These are phyloP conservation scores for Acanthurus leucopareius DNA, from an alignment of 2,797 vertebrate species.

Conservation along the genomic window DNA sequence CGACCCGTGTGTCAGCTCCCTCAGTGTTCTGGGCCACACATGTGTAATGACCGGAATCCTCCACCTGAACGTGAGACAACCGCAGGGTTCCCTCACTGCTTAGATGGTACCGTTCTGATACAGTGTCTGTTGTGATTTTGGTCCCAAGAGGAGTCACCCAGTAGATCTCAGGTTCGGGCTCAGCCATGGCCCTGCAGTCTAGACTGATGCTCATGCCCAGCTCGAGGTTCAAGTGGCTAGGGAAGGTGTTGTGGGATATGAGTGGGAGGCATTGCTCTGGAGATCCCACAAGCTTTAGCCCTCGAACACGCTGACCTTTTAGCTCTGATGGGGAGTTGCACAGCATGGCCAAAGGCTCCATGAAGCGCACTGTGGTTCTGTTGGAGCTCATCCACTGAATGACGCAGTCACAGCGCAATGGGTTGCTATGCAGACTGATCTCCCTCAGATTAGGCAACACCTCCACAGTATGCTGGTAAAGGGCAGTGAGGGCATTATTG, in stretches of 20 bases:
- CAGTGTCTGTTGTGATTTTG: constrained; percentile 91
- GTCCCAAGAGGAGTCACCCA: constrained; percentile 96
- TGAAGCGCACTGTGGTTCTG: constrained; percentile 95
- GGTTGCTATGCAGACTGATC: constrained; percentile 98
- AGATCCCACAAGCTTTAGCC: constrained; percentile 87
- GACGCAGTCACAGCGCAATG: constrained; percentile 94
- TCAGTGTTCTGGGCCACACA: constrained; percentile 96
- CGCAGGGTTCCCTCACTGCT: constrained; percentile 92
- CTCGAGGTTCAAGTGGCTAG: constrained; percentile 91
- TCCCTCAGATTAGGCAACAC: constrained; percentile 94
- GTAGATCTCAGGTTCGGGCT: constrained; percentile 97
- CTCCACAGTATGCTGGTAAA: constrained; percentile 94
- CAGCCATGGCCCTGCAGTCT: constrained; percentile 96
- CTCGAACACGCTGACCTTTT: constrained; percentile 91
- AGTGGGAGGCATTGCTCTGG: constrained; percentile 95
- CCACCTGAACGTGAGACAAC: constrained; percentile 91
- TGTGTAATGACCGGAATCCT: constrained; percentile 96
- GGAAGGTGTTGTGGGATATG: constrained; percentile 94
- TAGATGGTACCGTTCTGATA: constrained; percentile 92
- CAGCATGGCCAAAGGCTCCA: constrained; percentile 97
- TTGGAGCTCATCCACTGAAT: constrained; percentile 97
- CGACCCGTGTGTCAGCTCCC: constrained; percentile 94
- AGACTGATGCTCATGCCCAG: constrained; percentile 90
- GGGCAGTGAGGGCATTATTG: constrained; percentile 94
- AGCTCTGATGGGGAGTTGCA: constrained; percentile 93